Conservation (phyloP, 2,113 vertebrate species). For the Phainopepla nitens region DNA sequence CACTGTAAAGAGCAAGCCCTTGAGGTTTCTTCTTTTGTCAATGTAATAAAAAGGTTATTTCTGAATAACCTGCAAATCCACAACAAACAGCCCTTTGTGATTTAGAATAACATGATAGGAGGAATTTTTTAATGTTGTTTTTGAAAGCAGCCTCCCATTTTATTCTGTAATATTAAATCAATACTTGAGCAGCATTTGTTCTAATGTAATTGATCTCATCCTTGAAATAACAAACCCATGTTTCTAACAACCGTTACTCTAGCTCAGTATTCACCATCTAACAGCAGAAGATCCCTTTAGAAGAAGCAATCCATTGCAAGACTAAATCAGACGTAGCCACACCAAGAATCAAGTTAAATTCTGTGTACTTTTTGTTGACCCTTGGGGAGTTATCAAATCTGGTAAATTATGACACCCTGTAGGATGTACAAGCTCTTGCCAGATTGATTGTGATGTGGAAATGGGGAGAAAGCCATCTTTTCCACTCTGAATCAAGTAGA, state of each 20-base stretch:
- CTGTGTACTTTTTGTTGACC: background rate
- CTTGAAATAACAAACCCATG: background rate
- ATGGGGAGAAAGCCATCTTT: background rate
- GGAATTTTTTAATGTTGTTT: background rate
- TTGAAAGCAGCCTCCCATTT: background rate
- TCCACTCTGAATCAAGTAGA: background rate
- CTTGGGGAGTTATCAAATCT: background rate
- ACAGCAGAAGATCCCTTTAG: background rate
- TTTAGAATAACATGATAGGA: background rate
- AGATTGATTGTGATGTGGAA: background rate
- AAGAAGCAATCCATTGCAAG: background rate
- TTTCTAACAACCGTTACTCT: background rate
- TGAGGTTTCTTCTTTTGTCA: slow-evolving; percentile 42
- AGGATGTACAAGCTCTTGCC: background rate
- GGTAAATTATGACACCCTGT: background rate
- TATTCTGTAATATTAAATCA: background rate
- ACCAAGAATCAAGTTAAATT: background rate
- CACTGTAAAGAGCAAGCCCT: slow-evolving; percentile 9
- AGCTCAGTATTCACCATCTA: background rate
- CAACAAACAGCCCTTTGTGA: background rate
- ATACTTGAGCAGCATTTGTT: background rate
- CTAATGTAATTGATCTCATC: background rate
- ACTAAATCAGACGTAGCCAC: background rate
- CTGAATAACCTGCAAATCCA: slow-evolving; percentile 3
- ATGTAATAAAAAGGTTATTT: slow-evolving; percentile 8